Conservation (phyloP, 2,797 vertebrate species). For the Natrix natrix region DNA sequence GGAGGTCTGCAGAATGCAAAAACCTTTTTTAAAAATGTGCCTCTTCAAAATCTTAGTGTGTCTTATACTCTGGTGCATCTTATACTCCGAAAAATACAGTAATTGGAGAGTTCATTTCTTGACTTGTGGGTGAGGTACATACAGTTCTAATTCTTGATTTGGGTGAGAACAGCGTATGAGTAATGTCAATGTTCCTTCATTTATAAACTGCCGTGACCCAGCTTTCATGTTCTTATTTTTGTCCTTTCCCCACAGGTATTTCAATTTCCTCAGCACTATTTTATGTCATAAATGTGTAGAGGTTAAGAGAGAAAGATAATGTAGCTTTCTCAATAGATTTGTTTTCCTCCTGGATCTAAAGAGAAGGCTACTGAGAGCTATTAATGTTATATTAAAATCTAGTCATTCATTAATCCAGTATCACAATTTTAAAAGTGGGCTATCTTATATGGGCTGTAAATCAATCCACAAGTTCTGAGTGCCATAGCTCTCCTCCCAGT, state of each 20-base stretch:
- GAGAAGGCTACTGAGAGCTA: slow-evolving; percentile 21
- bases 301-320: slow-evolving; percentile 36
- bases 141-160: slow-evolving; percentile 46
- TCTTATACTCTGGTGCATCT: too few species aligned
- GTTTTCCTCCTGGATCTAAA: slow-evolving; percentile 8
- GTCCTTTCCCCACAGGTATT: slow-evolving; percentile 19
- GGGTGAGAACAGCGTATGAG: slow-evolving; percentile 55
- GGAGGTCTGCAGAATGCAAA: too few species aligned
- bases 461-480: not conserved
- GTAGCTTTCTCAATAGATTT: slow-evolving; percentile 32
- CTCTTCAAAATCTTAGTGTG: too few species aligned
- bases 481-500: not conserved
- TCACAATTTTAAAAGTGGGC: slow-evolving; percentile 10
- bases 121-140: slow-evolving; percentile 49
- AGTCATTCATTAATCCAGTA: slow-evolving; percentile 35
- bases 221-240: slow-evolving; percentile 34
- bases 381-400: slow-evolving; percentile 29
- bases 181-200: slow-evolving; percentile 51
- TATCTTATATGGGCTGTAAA: not conserved
- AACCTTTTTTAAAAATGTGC: too few species aligned
- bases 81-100: too few species aligned
- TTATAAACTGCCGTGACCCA: slow-evolving; percentile 44
- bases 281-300: slow-evolving; percentile 34
- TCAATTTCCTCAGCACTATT: slow-evolving; percentile 32
- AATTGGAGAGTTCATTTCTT: slow-evolving; percentile 50